Conservation (phyloP, 2,888 invertebrate genomes). For the Zhuqinia jingwanae region DNA sequence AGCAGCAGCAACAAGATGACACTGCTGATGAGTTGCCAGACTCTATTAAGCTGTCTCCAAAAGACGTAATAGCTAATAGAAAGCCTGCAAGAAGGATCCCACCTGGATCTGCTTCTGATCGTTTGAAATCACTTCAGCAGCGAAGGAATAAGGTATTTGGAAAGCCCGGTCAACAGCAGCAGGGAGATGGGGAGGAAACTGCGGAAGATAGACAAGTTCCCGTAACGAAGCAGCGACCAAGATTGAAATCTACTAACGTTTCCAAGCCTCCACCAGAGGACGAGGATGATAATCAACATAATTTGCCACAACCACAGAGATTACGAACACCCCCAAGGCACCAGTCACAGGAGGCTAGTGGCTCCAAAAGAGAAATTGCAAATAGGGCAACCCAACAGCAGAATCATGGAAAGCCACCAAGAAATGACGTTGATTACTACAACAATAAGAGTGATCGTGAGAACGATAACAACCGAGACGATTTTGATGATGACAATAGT, state of each 20-base stretch:
- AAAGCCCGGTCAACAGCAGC: not conserved
- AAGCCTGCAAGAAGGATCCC: conserved; percentile 78
- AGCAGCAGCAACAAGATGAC: not conserved
- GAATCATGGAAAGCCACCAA: not conserved
- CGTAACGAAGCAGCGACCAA: conserved; percentile 48
- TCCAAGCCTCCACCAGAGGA: not conserved
- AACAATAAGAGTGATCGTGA: conserved; percentile 9
- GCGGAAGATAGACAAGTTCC: conserved; percentile 58
- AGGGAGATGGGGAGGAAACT: conserved; percentile 54
- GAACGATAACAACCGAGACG: conserved; percentile 26
- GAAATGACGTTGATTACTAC: conserved; percentile 35
- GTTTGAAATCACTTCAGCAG: conserved; percentile 75
- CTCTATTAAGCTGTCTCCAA: conserved; percentile 73
- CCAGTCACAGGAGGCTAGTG: conserved; percentile 40
- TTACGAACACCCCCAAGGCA: not conserved
- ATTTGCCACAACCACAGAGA: conserved; percentile 23
- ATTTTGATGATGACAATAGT: conserved; percentile 38
- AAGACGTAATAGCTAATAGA: conserved; percentile 76
- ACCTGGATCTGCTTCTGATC: conserved; percentile 76
- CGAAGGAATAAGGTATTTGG: conserved; percentile 72
- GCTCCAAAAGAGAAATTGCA: conserved; percentile 46
- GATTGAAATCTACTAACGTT: conserved; percentile 21
- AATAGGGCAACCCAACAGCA: not conserved
- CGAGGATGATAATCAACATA: conserved; percentile 8
- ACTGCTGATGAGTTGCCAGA: conserved; percentile 73